Base-by-base conservation (phyloP, 2,113 vertebrate species). In the Nothoprocta perdicaria region DNA sequence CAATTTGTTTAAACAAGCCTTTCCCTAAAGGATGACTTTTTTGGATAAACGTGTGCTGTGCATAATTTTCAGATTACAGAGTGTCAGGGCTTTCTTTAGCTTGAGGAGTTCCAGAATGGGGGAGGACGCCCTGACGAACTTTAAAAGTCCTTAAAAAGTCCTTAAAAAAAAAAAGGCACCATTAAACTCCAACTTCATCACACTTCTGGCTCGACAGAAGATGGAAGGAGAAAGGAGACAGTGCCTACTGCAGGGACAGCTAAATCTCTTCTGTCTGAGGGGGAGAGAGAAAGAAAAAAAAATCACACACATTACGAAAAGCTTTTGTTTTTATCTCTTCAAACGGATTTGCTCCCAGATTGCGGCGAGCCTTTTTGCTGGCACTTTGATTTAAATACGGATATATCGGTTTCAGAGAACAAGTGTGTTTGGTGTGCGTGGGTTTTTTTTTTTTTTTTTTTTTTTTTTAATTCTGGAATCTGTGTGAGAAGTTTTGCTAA, bases 401-500 rank as follows among this genome's bases (percentile, higher is more conserved):
- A n/a, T 83, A 4, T 92, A 94, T 95, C 80, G 31, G 78, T 96
- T 96, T 95, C 95, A 94, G 81, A 48, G 94, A 88, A 91, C 91
- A 95, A 96, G 84, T 80, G 66, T 0, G 2, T 65, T 52, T n/a
- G 57, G 27, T 46, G 62, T 31, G 57, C 0, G 50, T 65, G 65
- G 12, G 4, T 1, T 35, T 52, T 80, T 67, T 52, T 19, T 3
- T 52, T 80, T 67, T 17, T 3, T 52, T 80, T 67, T 48, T 48
- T 22, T 48, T 52, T 80, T 67, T 55, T 19, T 3, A 66, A 72
- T 93, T 90, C 87, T 92, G 76, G 67, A 94, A 94, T 84, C 87
- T 80, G 83, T 95, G 93, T 95, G 87, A 91, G 90, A 94, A 96
- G 91, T 96, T 96, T 93, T 92, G 89, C 91, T 96, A 91, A 95